These are phyloP conservation scores for Cathartes aura DNA, from an alignment of 2,113 vertebrate genomes.

Conservation along the genomic window DNA sequence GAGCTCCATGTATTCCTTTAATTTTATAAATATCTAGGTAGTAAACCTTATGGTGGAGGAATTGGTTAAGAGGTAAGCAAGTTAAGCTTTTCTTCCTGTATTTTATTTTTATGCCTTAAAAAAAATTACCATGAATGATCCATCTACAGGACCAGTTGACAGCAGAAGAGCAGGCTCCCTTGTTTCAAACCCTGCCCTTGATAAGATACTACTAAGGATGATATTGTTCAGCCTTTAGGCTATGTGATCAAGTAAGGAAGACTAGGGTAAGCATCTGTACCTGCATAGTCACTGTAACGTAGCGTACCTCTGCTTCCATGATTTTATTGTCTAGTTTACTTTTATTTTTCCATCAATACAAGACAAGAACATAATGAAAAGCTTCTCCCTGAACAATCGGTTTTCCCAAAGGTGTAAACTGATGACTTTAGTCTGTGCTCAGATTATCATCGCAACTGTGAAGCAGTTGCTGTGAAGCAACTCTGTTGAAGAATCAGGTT, in stretches of 20 bases:
- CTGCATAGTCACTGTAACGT: rapidly evolving
- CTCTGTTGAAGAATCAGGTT: neutral
- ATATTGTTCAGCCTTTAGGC: neutral
- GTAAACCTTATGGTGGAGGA: neutral
- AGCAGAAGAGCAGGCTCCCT: neutral
- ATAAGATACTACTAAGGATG: neutral
- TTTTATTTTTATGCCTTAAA: neutral
- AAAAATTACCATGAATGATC: neutral
- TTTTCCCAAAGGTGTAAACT: neutral
- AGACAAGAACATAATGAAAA: neutral
- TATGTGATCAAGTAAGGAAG: neutral
- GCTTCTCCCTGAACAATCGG: neutral
- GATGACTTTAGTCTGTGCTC: neutral
- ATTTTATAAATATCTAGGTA: neutral
- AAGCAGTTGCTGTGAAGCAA: neutral
- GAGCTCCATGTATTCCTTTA: neutral
- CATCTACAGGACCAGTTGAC: neutral
- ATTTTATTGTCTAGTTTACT: neutral
- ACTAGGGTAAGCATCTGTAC: neutral
- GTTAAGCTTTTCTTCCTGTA: neutral
- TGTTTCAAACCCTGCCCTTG: neutral
- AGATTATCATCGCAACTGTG: neutral
- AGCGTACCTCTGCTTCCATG: neutral
- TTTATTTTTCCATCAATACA: neutral
- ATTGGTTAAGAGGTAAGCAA: neutral